These are phyloP conservation scores for Lasioglossum malachurum DNA, from an alignment of 2,888 invertebrate genomes.

Conservation along the genomic window DNA sequence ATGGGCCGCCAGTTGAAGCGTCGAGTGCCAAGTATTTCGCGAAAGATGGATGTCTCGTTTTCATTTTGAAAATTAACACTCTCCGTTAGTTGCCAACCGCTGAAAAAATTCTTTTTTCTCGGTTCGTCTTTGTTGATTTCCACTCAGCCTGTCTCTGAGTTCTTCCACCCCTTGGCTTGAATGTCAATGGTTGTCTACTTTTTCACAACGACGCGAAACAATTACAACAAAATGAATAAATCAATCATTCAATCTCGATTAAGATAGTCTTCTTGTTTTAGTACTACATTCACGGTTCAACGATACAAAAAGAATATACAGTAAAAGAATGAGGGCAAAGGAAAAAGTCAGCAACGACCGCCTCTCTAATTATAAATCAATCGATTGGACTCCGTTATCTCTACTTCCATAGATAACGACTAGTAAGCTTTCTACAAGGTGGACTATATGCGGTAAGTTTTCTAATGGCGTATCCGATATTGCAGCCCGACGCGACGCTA, in stretches of 20 bases:
- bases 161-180: slow-evolving; percentile 10
- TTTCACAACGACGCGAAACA: neutral
- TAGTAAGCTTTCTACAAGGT: neutral
- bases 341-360: neutral
- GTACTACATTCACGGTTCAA: neutral
- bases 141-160: slow-evolving; percentile 31
- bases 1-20: slow-evolving; percentile 80
- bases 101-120: slow-evolving; percentile 43
- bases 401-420: neutral
- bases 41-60: slow-evolving; percentile 84
- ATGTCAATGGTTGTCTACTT: neutral
- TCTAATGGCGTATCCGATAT: neutral
- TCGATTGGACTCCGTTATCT: neutral
- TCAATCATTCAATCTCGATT: neutral
- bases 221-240: neutral
- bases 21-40: slow-evolving; percentile 79
- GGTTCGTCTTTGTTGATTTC: slow-evolving; percentile 48
- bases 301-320: neutral
- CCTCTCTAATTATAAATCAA: neutral
- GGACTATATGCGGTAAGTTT: neutral
- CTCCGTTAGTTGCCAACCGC: slow-evolving; percentile 76
- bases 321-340: neutral
- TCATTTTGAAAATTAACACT: slow-evolving; percentile 85
- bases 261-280: neutral
- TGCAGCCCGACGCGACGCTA: neutral